phyloP scores from a whole-genome alignment of 1,140 invertebrate genomes.

The Maconellicoccus hirsutus region DNA sequence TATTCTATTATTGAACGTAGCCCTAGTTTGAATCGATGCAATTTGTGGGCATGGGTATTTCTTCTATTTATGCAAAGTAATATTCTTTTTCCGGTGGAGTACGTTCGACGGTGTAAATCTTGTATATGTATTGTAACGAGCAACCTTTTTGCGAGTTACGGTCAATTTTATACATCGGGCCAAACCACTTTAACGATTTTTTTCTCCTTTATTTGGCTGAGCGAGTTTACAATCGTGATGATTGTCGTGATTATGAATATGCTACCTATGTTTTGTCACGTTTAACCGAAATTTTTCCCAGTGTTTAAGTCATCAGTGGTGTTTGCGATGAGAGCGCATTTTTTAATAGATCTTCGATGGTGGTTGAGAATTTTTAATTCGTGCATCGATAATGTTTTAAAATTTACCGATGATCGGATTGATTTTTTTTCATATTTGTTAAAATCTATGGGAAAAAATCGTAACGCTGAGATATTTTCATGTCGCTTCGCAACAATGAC shows the following conservation, averaged over 20 bases:
- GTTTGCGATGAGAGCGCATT: too few species aligned
- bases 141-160: background rate
- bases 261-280: background rate
- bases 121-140: background rate
- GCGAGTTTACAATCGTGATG: background rate
- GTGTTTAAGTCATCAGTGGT: too few species aligned
- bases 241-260: background rate
- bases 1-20: background rate
- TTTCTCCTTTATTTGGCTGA: background rate
- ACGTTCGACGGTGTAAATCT: background rate
- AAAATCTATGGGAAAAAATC: too few species aligned
- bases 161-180: background rate
- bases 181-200: background rate
- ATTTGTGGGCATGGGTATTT: background rate
- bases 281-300: background rate
- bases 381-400: too few species aligned
- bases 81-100: background rate
- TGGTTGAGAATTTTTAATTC: too few species aligned
- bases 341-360: too few species aligned
- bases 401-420: too few species aligned
- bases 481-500: too few species aligned
- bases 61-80: constrained; percentile 5
- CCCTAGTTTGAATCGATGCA: background rate
- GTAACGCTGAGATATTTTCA: too few species aligned
- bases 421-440: too few species aligned